Percentiles rank a stretch among this genome's conserved stretches.
phyloP scores from a whole-genome alignment of 1,140 invertebrate species.

The Drosophila asahinai region DNA sequence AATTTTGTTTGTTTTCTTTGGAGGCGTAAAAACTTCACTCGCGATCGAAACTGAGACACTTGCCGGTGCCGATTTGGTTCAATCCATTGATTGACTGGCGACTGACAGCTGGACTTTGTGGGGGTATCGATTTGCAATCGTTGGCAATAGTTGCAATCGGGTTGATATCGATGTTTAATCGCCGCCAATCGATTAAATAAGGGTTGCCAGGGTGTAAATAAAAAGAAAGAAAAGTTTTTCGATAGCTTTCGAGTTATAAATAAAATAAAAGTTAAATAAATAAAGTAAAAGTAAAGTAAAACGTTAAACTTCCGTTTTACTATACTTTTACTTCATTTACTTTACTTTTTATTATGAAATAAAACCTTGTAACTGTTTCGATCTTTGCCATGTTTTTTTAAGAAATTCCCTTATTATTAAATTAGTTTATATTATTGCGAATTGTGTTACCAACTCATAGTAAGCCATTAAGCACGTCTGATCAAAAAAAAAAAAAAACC shows the following conservation, averaged over 20 bases:
- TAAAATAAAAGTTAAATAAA: too few relatives aligned
- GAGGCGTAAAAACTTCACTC: conserved; percentile 10
- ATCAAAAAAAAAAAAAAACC: background rate
- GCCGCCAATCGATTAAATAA: background rate
- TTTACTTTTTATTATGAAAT: too few relatives aligned
- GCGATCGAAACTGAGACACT: conserved; percentile 10
- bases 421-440: background rate
- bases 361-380: background rate
- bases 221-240: background rate
- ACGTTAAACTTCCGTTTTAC: too few relatives aligned
- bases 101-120: background rate
- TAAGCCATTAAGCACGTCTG: background rate
- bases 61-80: background rate
- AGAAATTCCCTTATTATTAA: background rate
- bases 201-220: background rate
- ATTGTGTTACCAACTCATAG: background rate
- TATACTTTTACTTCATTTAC: too few relatives aligned
- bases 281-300: too few relatives aligned
- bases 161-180: background rate
- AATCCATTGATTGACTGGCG: conserved; percentile 4
- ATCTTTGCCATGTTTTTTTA: background rate
- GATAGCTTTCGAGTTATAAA: too few relatives aligned
- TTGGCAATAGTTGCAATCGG: background rate
- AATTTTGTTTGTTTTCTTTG: conserved; percentile 4
- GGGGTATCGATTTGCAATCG: conserved; percentile 4